A percentile compares a stretch with the other conserved stretches of the same genome.
Conservation (phyloP, 92 coral and sea anemone species). For the Diadumene lineata region DNA sequence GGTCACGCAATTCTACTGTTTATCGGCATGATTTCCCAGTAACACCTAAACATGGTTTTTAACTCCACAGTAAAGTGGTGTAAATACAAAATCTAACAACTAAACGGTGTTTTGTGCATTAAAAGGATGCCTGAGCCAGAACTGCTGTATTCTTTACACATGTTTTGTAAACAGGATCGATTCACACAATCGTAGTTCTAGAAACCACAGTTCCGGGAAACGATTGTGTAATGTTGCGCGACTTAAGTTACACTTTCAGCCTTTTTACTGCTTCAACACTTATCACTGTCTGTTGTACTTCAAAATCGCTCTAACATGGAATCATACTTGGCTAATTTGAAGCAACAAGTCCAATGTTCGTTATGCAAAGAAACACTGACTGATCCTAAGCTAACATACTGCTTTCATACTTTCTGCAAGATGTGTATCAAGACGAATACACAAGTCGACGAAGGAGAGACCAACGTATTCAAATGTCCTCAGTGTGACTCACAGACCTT, state of each 20-base stretch:
- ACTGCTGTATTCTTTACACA: too few species aligned
- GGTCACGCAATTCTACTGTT: too few species aligned
- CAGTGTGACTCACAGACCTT: not conserved
- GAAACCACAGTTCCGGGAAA: not conserved
- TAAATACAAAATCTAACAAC: too few species aligned
- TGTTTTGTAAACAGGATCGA: not conserved
- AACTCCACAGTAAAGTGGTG: too few species aligned
- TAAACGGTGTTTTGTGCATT: too few species aligned
- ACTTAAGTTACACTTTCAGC: too few species aligned
- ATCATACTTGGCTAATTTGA: not conserved
- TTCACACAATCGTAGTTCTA: not conserved
- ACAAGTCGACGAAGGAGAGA: slow-evolving; percentile 1
- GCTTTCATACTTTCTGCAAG: slow-evolving; percentile 28
- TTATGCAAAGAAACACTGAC: slow-evolving; percentile 23
- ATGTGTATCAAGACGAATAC: slow-evolving; percentile 12
- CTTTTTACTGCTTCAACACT: too few species aligned
- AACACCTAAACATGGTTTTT: too few species aligned
- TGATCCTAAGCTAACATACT: slow-evolving; percentile 16
- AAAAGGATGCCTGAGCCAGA: too few species aligned
- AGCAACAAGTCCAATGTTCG: slow-evolving; percentile 13
- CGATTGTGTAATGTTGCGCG: not conserved
- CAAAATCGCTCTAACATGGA: slow-evolving; percentile 3
- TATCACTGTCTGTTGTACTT: too few species aligned
- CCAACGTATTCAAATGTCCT: slow-evolving; percentile 21
- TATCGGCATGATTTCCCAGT: too few species aligned